Conservation (phyloP, 2,797 vertebrate species). For the Crenichthys baileyi region DNA sequence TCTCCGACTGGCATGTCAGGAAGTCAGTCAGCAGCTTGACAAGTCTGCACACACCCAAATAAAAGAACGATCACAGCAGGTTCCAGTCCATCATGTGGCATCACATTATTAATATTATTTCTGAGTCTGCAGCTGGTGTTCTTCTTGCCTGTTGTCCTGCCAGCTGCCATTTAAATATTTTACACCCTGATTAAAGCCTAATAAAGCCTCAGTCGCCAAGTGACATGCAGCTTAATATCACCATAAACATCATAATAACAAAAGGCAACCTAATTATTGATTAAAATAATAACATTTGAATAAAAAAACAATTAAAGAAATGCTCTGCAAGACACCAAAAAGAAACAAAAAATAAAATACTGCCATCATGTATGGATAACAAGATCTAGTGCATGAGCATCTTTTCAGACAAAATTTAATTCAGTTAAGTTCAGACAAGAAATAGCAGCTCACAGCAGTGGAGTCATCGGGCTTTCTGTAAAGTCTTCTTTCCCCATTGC, state of each 20-base stretch:
- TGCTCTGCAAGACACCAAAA: not conserved
- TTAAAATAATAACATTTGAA: not conserved
- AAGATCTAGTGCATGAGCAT: not conserved
- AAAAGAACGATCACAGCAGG: conserved; percentile 1
- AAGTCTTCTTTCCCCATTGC: not conserved
- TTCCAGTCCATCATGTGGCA: not conserved
- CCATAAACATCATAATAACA: not conserved
- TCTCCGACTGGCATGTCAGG: not conserved
- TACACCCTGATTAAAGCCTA: conserved; percentile 2
- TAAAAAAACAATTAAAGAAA: not conserved
- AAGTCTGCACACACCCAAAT: not conserved
- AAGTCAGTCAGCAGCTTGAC: not conserved
- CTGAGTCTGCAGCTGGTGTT: not conserved
- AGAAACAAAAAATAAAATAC: not conserved
- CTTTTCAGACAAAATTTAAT: not conserved
- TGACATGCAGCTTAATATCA: not conserved
- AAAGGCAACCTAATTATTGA: not conserved
- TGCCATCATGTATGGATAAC: not conserved
- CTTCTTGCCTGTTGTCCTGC: not conserved
- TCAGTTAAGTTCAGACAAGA: too few species aligned
- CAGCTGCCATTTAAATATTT: conserved; percentile 4
- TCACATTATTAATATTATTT: not conserved
- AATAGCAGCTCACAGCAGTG: not conserved
- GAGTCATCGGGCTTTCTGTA: not conserved
- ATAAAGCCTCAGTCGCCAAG: not conserved